Evolutionary conservation across 2,113 vertebrate genomes (phyloP), one percentile per base, ranked within the genome.

Genomic region (Odobenus rosmarus): DNA sequence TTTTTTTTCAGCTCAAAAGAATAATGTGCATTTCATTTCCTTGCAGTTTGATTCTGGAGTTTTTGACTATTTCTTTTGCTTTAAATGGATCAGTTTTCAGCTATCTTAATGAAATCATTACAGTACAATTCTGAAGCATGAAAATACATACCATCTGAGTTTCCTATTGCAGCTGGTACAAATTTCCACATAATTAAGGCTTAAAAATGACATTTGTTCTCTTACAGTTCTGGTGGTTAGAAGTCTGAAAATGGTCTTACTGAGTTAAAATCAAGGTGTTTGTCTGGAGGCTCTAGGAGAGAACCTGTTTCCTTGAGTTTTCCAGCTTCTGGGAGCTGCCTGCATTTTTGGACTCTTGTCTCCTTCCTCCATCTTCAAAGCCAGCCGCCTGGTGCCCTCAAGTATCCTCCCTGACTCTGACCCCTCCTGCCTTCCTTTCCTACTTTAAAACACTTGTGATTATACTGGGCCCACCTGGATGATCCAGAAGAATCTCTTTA

Each of bases 11-110:
- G 59, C n/a, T 36, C 46, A 19, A 36, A 71, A 67, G n/a, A 77
- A 51, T 49, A 64, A 74, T 15, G 33, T 81, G 53, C 33, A 28
- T 57, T 90, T 86, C 26, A 80, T 90, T 91, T 96, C n/a, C 51
- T 83, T 81, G 86, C n/a, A 42, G 42, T 76, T 93, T 90, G 69
- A 55, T 90, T 71, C 28, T 69, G 74, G 62, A 86, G 46, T 93
- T 90, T 95, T 39, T 57, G 76, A 76, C 36, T 33, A 18, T 90
- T 49, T 71, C 7, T 87, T 83, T 84, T 62, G 18, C 71, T 92
- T 79, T 77, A 83, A 77, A 64, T 74, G n/a, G 61, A 49, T 79
- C 57, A 46, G 5, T 74, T 89, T 90, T 74, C 28, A 46, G n/a
- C 79, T 10, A 88, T 94, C 71, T 74, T 85, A 42, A 61, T 85